Base-by-base conservation (phyloP, 2,888 invertebrate genomes). In the Gandaritis pyraliata region DNA sequence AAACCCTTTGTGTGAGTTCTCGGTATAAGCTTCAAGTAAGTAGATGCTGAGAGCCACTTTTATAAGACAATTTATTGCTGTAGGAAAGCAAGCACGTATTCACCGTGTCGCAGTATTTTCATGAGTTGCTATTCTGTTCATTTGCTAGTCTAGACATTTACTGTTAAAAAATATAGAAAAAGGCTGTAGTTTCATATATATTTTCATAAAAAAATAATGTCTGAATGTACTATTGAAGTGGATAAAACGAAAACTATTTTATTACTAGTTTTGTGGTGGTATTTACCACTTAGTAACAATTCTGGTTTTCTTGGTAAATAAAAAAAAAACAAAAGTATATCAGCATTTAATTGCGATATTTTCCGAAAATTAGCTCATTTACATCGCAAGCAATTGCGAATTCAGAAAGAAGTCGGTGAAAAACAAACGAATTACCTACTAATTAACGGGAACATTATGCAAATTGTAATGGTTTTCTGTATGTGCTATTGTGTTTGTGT, bases 371-470 rank as follows among this genome's bases (percentile, higher is more conserved):
- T 64, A 43, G 49, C 52, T 58, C 38, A 58, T 50, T 63, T 41
- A 46, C 39, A 56, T 49, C 49, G 48, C 49, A 54, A 58, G 38
- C 47, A 49, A 50, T 63, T 33, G 54, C 57, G 29, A 64, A 59
- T 64, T 50, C n/a, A 36, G 23, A 57, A 29, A 51, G 49, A 61
- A 61, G 55, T 56, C 55, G 33, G 61, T 61, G 59, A 54, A 65
- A 62, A 66, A 59, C 46, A 48, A 67, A 75, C 72, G 64, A 74
- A 75, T 71, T 66, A 63, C 29, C 29, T 6, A 29, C 66, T 73
- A 72, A 77, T 82, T 80, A 78, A 74, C 74, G 65, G 61, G 65
- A 65, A 71, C 74, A 72, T 80, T 75, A 77, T 73, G 75, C 66
- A 70, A 77, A 77, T 75, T 49, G 50, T 43, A 66, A 64, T 61